Conservation (phyloP, 2,888 invertebrate genomes). For the Eristalis arbustorum region DNA sequence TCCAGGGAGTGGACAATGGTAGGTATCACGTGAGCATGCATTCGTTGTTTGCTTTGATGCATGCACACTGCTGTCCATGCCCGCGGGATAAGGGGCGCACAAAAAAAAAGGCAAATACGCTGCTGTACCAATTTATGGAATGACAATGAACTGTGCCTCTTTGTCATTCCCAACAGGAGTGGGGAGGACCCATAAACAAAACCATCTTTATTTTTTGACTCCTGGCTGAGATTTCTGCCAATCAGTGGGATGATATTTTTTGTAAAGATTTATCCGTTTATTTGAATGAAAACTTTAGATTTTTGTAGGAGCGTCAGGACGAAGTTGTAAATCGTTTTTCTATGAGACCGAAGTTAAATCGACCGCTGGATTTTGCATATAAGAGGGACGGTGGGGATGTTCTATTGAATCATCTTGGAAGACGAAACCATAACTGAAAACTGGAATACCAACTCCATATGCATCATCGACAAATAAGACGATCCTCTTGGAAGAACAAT, state of each 20-base stretch:
- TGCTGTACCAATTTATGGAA: not conserved
- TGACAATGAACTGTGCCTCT: not conserved
- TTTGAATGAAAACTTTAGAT: not conserved
- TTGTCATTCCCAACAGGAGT: not conserved
- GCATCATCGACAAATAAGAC: no score
- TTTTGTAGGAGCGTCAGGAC: not conserved
- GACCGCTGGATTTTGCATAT: not conserved
- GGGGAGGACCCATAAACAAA: not conserved
- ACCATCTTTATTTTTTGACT: not conserved
- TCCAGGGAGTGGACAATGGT: constrained; percentile 48
- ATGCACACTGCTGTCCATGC: not conserved
- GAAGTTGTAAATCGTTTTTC: not conserved
- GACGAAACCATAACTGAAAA: no score
- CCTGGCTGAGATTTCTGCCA: not conserved
- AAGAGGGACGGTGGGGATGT: no score
- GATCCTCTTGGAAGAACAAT: no score
- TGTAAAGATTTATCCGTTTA: not conserved
- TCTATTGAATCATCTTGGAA: no score
- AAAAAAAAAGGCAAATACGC: not conserved
- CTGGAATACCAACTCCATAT: no score
- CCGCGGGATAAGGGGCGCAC: not conserved
- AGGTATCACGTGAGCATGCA: constrained; percentile 42
- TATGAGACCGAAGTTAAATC: not conserved
- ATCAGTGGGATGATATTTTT: not conserved
- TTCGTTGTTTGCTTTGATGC: constrained; percentile 51